Conservation (phyloP, 2,113 vertebrate species). For the Proteles cristata region DNA sequence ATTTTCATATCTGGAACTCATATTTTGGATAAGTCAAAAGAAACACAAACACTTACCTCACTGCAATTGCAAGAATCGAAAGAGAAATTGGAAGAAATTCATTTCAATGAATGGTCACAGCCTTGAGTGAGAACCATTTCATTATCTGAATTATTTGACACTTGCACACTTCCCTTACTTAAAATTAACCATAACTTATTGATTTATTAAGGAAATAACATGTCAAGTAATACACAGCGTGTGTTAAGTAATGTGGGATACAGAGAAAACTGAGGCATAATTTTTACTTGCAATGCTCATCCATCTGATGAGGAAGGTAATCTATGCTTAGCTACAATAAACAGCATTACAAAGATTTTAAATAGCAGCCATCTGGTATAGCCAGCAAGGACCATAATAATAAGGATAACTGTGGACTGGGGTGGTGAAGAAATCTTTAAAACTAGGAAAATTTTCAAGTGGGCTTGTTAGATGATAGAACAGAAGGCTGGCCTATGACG, state of each 20-base stretch:
- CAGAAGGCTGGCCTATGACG: neutral
- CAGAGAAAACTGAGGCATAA: neutral
- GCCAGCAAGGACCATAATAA: neutral
- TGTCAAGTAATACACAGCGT: neutral
- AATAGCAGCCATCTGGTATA: neutral
- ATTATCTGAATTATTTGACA: constrained; percentile 37
- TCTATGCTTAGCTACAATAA: neutral
- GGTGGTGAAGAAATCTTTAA: neutral
- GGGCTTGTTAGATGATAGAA: neutral
- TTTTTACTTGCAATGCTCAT: neutral
- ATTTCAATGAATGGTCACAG: neutral
- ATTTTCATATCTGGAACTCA: constrained; percentile 11
- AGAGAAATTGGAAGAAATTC: neutral
- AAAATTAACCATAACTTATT: neutral
- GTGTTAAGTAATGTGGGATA: neutral
- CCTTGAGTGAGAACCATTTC: neutral
- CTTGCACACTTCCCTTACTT: neutral
- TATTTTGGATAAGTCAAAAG: constrained; percentile 2
- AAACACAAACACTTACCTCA: neutral
- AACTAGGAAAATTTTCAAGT: neutral
- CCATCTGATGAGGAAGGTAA: neutral
- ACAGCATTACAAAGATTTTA: neutral
- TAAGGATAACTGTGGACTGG: neutral
- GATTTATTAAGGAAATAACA: neutral
- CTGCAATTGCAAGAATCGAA: neutral